A percentile compares a stretch with the other conserved stretches of the same genome.
These are phyloP conservation scores for Choloepus didactylus DNA, from an alignment of 2,797 vertebrate genomes.

Conservation along the genomic window DNA sequence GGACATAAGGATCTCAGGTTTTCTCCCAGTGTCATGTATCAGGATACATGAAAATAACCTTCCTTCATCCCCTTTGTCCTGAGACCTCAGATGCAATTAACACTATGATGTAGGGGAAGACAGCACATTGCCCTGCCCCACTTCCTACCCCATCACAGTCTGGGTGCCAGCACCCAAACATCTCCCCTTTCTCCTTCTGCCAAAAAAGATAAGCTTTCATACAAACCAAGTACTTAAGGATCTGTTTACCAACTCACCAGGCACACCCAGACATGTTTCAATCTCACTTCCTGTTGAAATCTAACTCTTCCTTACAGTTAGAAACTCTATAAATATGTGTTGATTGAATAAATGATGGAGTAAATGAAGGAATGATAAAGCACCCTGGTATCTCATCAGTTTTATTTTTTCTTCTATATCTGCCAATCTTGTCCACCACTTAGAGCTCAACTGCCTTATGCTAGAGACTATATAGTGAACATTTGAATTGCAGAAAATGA, in stretches of 20 bases:
- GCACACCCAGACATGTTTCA: neutral
- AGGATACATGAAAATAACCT: neutral
- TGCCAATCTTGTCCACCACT: conserved; percentile 10
- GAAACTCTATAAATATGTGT: neutral
- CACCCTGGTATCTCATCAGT: neutral
- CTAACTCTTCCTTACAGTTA: neutral
- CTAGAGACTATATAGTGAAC: neutral
- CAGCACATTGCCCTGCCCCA: neutral
- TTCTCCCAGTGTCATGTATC: neutral
- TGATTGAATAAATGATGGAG: conserved; percentile 31
- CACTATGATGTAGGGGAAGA: neutral
- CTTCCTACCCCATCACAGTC: too few relatives aligned
- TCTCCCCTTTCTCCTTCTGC: neutral
- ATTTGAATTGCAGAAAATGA: conserved; percentile 68
- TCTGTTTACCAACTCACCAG: neutral
- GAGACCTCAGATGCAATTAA: neutral
- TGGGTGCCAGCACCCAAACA: neutral
- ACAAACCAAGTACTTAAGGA: neutral
- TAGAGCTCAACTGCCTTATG: conserved; percentile 16
- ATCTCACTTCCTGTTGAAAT: conserved; percentile 10
- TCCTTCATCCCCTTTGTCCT: neutral
- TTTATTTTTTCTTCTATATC: conserved; percentile 42
- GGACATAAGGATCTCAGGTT: neutral
- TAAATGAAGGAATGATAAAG: conserved; percentile 16
- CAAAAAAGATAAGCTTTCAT: neutral